Evolutionary conservation across 2,113 vertebrate species (phyloP).

Genomic region (Collichthys lucidus): DNA sequence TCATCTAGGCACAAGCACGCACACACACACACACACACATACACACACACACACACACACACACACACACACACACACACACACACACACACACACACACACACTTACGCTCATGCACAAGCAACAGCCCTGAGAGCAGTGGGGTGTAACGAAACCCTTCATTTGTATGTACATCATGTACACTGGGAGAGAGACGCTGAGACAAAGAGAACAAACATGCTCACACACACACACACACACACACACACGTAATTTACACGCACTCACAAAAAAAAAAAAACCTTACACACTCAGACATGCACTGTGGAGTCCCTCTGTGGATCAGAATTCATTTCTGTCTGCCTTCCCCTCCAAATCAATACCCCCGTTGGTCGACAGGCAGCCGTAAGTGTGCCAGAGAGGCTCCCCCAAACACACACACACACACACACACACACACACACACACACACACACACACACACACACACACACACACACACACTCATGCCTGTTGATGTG

Average conservation of each 20-base stretch:
- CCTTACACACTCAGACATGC: slow-evolving; percentile 51
- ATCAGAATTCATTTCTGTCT: slow-evolving; percentile 82
- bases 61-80: background rate
- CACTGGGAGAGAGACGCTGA: slow-evolving; percentile 60
- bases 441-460: slow-evolving; percentile 14
- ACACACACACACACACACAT: too few species aligned
- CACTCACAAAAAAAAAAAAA: slow-evolving; percentile 20
- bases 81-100: slow-evolving; percentile 25
- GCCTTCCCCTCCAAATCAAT: slow-evolving; percentile 81
- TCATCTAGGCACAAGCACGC: slow-evolving; percentile 33
- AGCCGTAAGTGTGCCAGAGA: slow-evolving; percentile 76
- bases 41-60: slow-evolving; percentile 41
- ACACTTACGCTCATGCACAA: slow-evolving; percentile 39
- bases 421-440: too few species aligned
- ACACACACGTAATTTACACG: slow-evolving; percentile 14
- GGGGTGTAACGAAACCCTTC: slow-evolving; percentile 81
- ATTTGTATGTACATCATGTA: slow-evolving; percentile 82
- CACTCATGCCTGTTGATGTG: slow-evolving; percentile 76
- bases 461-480: slow-evolving; percentile 42
- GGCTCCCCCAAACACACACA: slow-evolving; percentile 30
- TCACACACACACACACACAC: slow-evolving; percentile 48
- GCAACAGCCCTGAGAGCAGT: slow-evolving; percentile 69
- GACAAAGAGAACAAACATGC: slow-evolving; percentile 79
- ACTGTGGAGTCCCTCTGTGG: slow-evolving; percentile 65
- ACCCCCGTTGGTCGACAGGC: slow-evolving; percentile 70